Percentiles rank a stretch among this genome's conserved stretches.
Conservation (phyloP, 2,888 invertebrate species). For the Fragum sueziense region DNA sequence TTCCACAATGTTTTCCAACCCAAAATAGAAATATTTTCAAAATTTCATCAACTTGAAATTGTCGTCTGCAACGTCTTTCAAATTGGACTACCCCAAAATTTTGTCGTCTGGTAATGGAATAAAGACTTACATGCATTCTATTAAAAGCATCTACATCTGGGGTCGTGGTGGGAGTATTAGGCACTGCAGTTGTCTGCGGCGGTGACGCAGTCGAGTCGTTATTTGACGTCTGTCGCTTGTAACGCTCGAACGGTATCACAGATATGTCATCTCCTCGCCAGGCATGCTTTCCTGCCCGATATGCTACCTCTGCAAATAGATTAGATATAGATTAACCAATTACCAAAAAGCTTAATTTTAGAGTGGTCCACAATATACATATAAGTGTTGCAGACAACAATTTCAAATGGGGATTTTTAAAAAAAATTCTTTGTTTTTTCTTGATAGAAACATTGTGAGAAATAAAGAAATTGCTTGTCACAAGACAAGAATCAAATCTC, state of each 20-base stretch:
- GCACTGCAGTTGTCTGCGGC: background rate
- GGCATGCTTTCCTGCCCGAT: background rate
- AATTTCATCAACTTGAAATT: no score
- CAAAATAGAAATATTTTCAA: no score
- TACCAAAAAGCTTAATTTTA: background rate
- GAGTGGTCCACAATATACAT: background rate
- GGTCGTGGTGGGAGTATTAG: constrained; percentile 7
- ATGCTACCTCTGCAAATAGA: constrained; percentile 34
- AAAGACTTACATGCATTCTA: background rate
- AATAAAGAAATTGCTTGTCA: no score
- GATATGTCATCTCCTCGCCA: constrained; percentile 29
- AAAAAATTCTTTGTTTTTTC: background rate
- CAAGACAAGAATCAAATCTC: no score
- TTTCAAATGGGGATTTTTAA: background rate
- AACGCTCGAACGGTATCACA: constrained; percentile 50
- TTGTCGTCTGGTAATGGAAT: no score
- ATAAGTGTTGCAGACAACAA: background rate
- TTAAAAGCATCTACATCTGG: background rate
- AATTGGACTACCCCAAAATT: no score
- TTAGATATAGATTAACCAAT: background rate
- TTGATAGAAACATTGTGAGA: background rate
- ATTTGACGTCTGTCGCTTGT: constrained; percentile 30
- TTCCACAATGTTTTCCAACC: no score
- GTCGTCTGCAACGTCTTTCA: no score
- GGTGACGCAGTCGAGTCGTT: background rate